phyloP scores from a whole-genome alignment of 2,797 vertebrate genomes.

The Psittacula echo region DNA sequence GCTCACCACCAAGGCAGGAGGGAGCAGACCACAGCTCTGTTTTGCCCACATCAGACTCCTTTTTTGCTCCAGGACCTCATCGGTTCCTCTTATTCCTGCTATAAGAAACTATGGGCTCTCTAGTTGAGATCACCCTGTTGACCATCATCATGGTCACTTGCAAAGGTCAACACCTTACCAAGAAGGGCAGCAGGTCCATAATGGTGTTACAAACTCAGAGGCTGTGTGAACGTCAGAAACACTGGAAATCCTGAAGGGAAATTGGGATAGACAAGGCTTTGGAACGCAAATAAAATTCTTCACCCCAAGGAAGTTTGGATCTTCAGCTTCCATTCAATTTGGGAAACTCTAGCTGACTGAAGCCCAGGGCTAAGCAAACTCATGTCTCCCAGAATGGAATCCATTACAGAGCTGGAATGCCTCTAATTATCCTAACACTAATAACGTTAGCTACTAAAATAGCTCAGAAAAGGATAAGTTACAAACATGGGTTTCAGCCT shows the following conservation, averaged over 20 bases:
- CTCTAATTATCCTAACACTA: conserved; percentile 55
- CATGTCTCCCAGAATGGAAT: conserved; percentile 40
- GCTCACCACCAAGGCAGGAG: background rate
- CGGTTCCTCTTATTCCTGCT: background rate
- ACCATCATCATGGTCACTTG: background rate
- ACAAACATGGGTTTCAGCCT: conserved; percentile 28
- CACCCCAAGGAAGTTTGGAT: conserved; percentile 41
- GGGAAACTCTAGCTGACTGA: conserved; percentile 44
- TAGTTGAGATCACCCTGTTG: background rate
- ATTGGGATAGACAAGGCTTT: conserved; percentile 19
- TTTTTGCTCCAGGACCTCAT: background rate
- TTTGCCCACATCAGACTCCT: background rate
- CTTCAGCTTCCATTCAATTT: conserved; percentile 35
- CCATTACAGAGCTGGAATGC: conserved; percentile 55
- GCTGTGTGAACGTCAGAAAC: background rate
- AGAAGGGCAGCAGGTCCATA: background rate
- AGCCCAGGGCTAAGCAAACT: conserved; percentile 49
- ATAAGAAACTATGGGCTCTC: fast-evolving
- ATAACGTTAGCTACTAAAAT: conserved; percentile 52
- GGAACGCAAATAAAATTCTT: background rate
- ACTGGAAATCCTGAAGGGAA: background rate
- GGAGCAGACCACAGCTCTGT: background rate
- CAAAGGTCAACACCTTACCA: background rate
- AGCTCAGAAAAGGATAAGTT: conserved; percentile 34
- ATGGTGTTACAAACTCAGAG: background rate